A percentile compares a stretch with the other conserved stretches of the same genome.
Conservation (phyloP, 2,888 invertebrate genomes). For the Homarus gammarus region DNA sequence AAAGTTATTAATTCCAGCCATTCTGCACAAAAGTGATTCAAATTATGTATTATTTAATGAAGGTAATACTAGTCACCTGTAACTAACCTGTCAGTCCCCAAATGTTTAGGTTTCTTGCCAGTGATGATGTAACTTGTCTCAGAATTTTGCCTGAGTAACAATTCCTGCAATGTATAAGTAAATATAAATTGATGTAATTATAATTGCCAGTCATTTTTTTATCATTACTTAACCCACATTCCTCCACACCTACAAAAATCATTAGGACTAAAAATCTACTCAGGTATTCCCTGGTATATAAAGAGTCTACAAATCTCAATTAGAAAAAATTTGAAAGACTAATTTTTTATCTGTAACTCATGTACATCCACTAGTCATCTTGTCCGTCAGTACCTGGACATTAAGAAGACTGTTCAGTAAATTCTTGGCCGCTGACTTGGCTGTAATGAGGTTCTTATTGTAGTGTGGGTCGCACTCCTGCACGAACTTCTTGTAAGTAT, state of each 20-base stretch:
- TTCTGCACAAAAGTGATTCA: too few relatives aligned
- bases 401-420: constrained; percentile 41
- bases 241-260: too few relatives aligned
- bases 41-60: too few relatives aligned
- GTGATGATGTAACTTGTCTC: constrained; percentile 49
- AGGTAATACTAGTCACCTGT: too few relatives aligned
- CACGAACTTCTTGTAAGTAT: constrained; percentile 52
- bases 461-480: constrained; percentile 45
- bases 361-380: neutral
- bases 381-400: constrained; percentile 62
- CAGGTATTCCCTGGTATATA: too few relatives aligned
- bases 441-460: constrained; percentile 26
- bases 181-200: too few relatives aligned
- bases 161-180: constrained; percentile 45
- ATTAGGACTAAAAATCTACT: neutral
- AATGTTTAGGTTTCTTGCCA: constrained; percentile 32
- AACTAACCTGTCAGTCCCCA: constrained; percentile 46
- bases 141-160: constrained; percentile 37
- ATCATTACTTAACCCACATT: too few relatives aligned
- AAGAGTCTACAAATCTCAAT: too few relatives aligned
- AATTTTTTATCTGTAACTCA: neutral
- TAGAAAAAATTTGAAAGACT: too few relatives aligned
- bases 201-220: too few relatives aligned
- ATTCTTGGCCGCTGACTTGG: constrained; percentile 48
- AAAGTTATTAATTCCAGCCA: too few relatives aligned